Evolutionary conservation across 1,140 invertebrate genomes (phyloP).

Genomic region (Heliconius eleuchia): DNA sequence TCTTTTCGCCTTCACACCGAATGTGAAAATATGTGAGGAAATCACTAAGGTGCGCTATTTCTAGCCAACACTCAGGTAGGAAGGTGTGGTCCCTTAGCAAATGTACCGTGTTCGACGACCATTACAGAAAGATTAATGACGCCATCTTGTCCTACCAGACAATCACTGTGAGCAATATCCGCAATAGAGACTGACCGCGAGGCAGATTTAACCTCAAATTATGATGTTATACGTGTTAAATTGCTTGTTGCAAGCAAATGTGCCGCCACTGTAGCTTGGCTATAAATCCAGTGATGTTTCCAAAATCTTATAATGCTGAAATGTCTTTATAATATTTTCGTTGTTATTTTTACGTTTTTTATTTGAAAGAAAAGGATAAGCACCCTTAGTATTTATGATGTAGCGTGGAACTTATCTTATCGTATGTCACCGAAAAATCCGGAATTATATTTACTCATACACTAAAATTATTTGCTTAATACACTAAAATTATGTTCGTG

Average conservation of each 20-base stretch:
- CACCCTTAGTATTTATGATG: too few species aligned
- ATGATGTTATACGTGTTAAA: conserved; percentile 15
- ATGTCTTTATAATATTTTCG: too few species aligned
- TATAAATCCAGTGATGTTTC: too few species aligned
- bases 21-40: conserved; percentile 24
- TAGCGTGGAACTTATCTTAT: too few species aligned
- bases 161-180: conserved; percentile 45
- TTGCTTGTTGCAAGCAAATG: conserved; percentile 15
- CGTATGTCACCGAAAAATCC: background rate
- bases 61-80: conserved; percentile 31
- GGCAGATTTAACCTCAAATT: conserved; percentile 20
- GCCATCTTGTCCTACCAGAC: conserved; percentile 43
- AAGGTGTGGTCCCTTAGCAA: conserved; percentile 49
- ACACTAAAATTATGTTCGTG: too few species aligned
- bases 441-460: background rate
- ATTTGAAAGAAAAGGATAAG: too few species aligned
- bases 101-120: conserved; percentile 62
- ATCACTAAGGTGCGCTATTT: conserved; percentile 18
- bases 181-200: conserved; percentile 32
- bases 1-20: background rate
- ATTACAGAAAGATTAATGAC: conserved; percentile 51
- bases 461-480: too few species aligned
- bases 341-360: too few species aligned
- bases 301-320: too few species aligned
- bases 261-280: background rate